phyloP scores from a whole-genome alignment of 2,113 vertebrate genomes.

The Sterrhoptilus dennistouni region DNA sequence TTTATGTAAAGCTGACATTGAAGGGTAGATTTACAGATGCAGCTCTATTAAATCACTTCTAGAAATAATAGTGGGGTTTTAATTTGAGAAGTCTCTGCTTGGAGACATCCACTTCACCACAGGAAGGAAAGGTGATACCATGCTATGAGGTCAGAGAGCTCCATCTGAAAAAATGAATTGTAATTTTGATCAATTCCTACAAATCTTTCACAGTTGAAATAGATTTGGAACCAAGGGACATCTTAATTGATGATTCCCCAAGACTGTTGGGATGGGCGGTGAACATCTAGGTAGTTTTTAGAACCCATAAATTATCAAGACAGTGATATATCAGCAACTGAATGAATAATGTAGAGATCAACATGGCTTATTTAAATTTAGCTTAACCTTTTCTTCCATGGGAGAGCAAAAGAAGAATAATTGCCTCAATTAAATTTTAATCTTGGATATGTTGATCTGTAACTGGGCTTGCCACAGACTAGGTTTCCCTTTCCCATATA shows the following conservation, averaged over 20 bases:
- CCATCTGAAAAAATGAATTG: background rate
- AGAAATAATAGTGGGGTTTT: background rate
- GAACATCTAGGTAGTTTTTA: constrained; percentile 53
- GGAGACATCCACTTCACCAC: background rate
- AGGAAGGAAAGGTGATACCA: background rate
- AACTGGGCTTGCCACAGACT: background rate
- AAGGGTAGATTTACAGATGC: background rate
- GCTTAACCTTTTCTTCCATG: constrained; percentile 74
- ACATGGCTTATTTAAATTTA: constrained; percentile 75
- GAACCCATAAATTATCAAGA: constrained; percentile 65
- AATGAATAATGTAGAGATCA: constrained; percentile 74
- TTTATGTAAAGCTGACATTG: background rate
- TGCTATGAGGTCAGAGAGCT: background rate
- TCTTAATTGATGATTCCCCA: constrained; percentile 13
- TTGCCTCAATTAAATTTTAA: constrained; percentile 74
- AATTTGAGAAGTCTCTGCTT: background rate
- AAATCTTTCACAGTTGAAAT: background rate
- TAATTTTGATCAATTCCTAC: constrained; percentile 18
- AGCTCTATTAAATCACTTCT: background rate
- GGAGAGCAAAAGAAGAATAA: constrained; percentile 68
- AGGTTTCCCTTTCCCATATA: background rate
- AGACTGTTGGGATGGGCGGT: background rate
- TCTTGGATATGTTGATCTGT: constrained; percentile 68
- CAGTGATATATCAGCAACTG: constrained; percentile 65
- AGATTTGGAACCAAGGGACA: background rate